A percentile compares a stretch with the other conserved stretches of the same genome.
phyloP scores from a whole-genome alignment of 2,888 invertebrate genomes.

The Alloscopus bannaensis region DNA sequence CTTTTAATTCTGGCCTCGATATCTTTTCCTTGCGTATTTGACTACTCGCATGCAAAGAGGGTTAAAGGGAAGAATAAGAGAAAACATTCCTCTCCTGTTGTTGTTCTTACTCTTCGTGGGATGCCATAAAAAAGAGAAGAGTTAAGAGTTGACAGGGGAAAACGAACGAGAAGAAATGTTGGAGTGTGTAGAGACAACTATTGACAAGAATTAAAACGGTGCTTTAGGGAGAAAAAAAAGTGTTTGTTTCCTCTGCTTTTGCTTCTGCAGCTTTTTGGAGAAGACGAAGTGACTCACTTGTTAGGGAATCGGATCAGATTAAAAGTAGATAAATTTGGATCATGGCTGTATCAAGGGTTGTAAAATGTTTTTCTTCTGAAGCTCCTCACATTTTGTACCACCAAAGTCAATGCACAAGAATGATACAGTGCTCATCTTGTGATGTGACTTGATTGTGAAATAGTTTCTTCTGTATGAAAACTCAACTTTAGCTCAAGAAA shows the following conservation, averaged over 20 bases:
- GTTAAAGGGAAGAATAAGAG: too few relatives aligned
- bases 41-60: too few relatives aligned
- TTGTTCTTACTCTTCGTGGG: too few relatives aligned
- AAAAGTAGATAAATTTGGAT: slow-evolving; percentile 43
- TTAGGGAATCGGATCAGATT: slow-evolving; percentile 45
- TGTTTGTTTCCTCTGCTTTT: not conserved
- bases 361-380: slow-evolving; percentile 12
- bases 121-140: slow-evolving; percentile 36
- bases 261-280: not conserved
- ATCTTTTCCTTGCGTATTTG: not conserved
- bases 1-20: slow-evolving; percentile 38
- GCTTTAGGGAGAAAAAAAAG: slow-evolving; percentile 24
- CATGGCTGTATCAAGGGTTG: slow-evolving; percentile 10
- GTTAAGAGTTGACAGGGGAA: slow-evolving; percentile 39
- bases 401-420: too few relatives aligned
- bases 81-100: too few relatives aligned
- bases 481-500: too few relatives aligned
- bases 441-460: slow-evolving; percentile 8
- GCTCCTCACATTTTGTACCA: too few relatives aligned
- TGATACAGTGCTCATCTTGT: not conserved
- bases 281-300: too few relatives aligned
- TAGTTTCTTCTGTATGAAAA: too few relatives aligned
- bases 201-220: slow-evolving; percentile 33
- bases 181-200: slow-evolving; percentile 31
- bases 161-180: slow-evolving; percentile 5